Evolutionary conservation across 1,140 invertebrate species (phyloP).

Genomic region (Conus ventricosus): DNA sequence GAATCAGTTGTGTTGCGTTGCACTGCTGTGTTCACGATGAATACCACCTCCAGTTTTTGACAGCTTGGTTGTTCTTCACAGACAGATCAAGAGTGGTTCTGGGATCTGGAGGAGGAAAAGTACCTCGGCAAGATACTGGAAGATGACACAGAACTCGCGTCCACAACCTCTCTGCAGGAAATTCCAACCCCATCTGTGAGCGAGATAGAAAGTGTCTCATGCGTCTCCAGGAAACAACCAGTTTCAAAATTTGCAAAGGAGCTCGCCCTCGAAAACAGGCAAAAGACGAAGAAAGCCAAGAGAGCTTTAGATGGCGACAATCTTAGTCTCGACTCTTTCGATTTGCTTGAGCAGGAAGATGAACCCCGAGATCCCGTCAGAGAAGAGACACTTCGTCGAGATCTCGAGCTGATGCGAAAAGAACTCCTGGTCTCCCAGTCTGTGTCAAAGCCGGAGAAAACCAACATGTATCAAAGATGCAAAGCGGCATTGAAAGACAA

Average conservation of each 20-base stretch:
- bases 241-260: not conserved
- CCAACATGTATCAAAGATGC: not conserved
- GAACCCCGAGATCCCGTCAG: slow-evolving; percentile 1
- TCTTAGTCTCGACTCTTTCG: not conserved
- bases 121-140: not conserved
- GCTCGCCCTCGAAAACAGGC: not conserved
- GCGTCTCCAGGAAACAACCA: not conserved
- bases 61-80: not conserved
- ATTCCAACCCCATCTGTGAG: not conserved
- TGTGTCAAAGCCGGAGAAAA: not conserved
- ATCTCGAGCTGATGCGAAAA: not conserved
- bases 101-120: not conserved
- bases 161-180: not conserved
- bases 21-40: too few relatives aligned
- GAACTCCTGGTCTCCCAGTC: not conserved
- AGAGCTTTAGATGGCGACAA: too few relatives aligned
- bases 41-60: too few relatives aligned
- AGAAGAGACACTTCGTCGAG: not conserved
- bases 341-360: slow-evolving; percentile 6
- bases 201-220: not conserved
- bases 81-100: not conserved
- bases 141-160: slow-evolving; percentile 3
- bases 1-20: too few relatives aligned
- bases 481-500: not conserved
- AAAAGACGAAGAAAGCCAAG: not conserved